Base-by-base conservation (phyloP, 2,888 invertebrate genomes). In the Eupithecia tripunctaria region DNA sequence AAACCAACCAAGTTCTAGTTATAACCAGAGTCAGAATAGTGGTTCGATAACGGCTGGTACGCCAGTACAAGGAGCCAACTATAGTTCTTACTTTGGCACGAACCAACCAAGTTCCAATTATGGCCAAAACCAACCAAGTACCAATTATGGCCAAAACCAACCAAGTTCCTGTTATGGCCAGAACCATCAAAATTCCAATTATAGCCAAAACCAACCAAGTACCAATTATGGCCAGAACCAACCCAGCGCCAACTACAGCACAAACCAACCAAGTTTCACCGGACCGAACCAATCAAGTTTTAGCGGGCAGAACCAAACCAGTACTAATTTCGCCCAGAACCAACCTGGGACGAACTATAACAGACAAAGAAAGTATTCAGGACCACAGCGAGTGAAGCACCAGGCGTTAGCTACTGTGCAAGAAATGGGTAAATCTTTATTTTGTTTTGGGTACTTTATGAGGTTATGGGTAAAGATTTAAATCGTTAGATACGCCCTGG, bases 361-460 rank as follows among this genome's bases (percentile, higher is more conserved):
- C 3, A 71, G 91, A 21, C 94, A 93, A 73, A 91, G 95, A 78
- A 96, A 96, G 82, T 95, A 95, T 79, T 95, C 95, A n/a, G 96
- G 92, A 79, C 96, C 94, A 69, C 95, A 89, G 82, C 89, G 95
- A 5, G 88, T 91, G 70, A 94, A 94, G 76, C 83, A 92, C 59
- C 94, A 93, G 83, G 91, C 90, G 81, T 81, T 95, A 80, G 93
- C 97, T 64, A 97, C 97, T 70, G 97, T 97, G 47, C 97, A 97
- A 88, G 97, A 97, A 95, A 94, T 96, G 93, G 97, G 97, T 97
- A 96, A 96, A 93, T 76, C 27, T 38, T 76, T 75, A 66, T 2
- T 59, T 80, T 85, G 4, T 63, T 78, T 68, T 21, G 71, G 80
- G 41, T 65, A 32, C 8, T 5, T 5, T 12, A 56, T 12, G 56